Conservation (phyloP, 23 tunicate genomes). For the Ascidia mentula region DNA sequence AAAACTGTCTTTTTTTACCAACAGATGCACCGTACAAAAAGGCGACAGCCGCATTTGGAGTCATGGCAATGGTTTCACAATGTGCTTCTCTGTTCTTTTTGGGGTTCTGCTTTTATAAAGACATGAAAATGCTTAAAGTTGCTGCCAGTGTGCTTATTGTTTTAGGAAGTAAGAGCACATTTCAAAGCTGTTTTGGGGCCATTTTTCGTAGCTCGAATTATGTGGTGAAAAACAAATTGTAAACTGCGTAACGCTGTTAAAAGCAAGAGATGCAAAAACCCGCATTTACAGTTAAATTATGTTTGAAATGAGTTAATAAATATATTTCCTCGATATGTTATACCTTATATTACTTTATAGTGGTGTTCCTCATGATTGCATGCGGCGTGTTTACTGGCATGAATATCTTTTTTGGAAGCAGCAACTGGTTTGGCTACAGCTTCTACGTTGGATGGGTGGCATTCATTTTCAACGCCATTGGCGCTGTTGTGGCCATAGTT, state of each 20-base stretch:
- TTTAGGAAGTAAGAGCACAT: neutral
- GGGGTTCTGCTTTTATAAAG: neutral
- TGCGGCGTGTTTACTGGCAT: neutral
- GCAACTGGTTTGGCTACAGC: neutral
- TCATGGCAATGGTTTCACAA: neutral
- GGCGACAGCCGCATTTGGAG: neutral
- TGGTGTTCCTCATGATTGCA: conserved; percentile 1
- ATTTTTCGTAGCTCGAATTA: too few species aligned
- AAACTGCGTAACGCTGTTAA: too few species aligned
- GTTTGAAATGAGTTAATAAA: too few species aligned
- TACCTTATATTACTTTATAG: neutral
- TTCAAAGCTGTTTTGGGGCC: neutral
- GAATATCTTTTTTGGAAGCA: neutral
- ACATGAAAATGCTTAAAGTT: neutral
- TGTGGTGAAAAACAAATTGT: too few species aligned
- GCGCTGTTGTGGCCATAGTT: neutral
- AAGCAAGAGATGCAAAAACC: too few species aligned
- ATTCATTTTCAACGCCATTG: neutral
- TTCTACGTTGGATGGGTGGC: conserved; percentile 5
- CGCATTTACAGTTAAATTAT: too few species aligned
- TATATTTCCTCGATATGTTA: too few species aligned
- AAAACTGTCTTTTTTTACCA: too few species aligned
- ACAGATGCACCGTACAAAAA: neutral
- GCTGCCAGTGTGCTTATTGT: neutral
- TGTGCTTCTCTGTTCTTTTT: neutral